Evolutionary conservation across 2,888 invertebrate genomes (phyloP), one percentile per base, ranked within the genome.

Genomic region (Oligia fasciuncula): DNA sequence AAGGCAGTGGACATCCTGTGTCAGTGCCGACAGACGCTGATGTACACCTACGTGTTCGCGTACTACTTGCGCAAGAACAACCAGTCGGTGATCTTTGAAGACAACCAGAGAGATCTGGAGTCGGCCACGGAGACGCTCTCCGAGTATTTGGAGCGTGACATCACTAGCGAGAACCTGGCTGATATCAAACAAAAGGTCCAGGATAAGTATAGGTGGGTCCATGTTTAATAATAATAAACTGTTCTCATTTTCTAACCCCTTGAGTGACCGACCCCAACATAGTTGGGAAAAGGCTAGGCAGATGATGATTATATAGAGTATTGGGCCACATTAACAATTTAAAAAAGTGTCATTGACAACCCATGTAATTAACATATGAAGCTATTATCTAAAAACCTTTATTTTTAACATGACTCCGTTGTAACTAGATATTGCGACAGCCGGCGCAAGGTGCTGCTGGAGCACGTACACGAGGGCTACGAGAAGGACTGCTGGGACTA

Each of bases 11-110:
- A 99, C 97, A 99, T 99, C 94, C 97, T 99, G 83, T 99, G 99
- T 97, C 98, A 98, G 95, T 99, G 99, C 97, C 98, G 99, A 88
- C 99, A 99, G 96, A 99, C 99, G 35, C 97, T 99, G 78, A 99
- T 99, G 99, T 99, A 99, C 97, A 99, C 99, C 73, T 99, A 99
- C 95, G 99, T 99, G 90, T 99, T 99, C 97, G 99, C 99, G 91
- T 99, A 99, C 97, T 99, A 99, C 96, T 97, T 99, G 94, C 98
- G 98, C 95, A 99, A 99, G 97, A 99, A 99, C 97, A 99, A 99
- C 97, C 99, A 99, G 97, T 99, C 99, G 92, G 98, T 99, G 96
- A 99, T 99, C 95, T 99, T 99, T 96, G 99, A 99, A 97, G 99
- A 99, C 96, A 99, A 99, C 97, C 99, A 99, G 97, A 98, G 98